Evolutionary conservation across 2,888 invertebrate genomes (phyloP), one percentile per base, ranked within the genome.

Genomic region (Cephus sareptanus): DNA sequence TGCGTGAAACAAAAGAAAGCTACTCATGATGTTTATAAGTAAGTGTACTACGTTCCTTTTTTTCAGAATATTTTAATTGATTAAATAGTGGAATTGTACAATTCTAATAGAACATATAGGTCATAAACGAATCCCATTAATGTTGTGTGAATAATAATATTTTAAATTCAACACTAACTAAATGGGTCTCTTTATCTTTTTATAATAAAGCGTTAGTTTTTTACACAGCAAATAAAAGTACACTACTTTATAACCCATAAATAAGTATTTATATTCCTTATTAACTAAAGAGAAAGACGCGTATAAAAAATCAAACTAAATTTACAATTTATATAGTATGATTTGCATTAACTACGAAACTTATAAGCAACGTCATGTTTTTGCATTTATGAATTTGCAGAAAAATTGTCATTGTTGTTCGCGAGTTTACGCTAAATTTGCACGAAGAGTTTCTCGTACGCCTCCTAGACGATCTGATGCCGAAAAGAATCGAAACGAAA

Each of bases 401-500:
- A 78, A 89, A 87, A 77, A 84, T 90, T 34, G 87, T 84, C 76
- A 40, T 90, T 69, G 82, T 87, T 31, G 74, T 90, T 33, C 81
- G 89, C 80, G 88, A 89, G 77, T 86, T 90, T 23, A 84, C 86
- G 78, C 80, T 90, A 11, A 88, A 90, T 79, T 81, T 90, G 73
- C 89, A 90, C 79, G 89, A 90, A 81, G 84, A 87, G 33, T 90
- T 90, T 76, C 84, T 90, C 15, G 81, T 88, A 12, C 84, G 86
- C 34, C 83, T 90, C 12, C 83, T 90, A 34, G 83, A 85, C 78
- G 85, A 85, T 76, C 78, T 90, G 70, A 80, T 89, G 31, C 85
- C 87, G 4, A 87, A 85, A 75, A 85, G 80, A 77, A 81, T 84
- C 13, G 88, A 89, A 78, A 89, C 87, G 1, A 90, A 90, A 74